Evolutionary conservation across 2,113 vertebrate genomes (phyloP).

Genomic region (Rhegmatorhina hoffmannsi): DNA sequence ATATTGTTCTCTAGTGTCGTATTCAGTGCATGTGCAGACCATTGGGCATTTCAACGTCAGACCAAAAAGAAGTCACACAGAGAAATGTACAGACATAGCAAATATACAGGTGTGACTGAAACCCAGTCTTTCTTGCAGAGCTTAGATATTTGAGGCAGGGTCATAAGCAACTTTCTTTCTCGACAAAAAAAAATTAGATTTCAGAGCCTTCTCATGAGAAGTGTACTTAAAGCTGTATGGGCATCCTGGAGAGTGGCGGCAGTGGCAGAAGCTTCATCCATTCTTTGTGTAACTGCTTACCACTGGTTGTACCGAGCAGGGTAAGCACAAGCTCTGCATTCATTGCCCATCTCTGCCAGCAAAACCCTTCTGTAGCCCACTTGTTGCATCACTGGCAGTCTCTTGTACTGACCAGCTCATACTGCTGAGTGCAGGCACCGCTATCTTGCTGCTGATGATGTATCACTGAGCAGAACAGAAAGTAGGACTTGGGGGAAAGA

Average conservation of each 20-base stretch:
- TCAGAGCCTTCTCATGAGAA: neutral
- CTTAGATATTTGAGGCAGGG: neutral
- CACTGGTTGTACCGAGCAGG: neutral
- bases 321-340: neutral
- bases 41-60: neutral
- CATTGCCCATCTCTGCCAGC: neutral
- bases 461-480: neutral
- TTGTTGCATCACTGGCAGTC: neutral
- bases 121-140: neutral
- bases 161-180: neutral
- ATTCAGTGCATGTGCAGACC: neutral
- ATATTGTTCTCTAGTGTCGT: neutral
- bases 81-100: neutral
- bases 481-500: neutral
- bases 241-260: neutral
- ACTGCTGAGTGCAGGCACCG: rapidly evolving
- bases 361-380: neutral
- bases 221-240: neutral
- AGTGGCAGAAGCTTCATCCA: neutral
- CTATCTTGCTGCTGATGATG: neutral
- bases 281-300: neutral
- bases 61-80: neutral
- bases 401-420: neutral
- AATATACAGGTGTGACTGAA: neutral
- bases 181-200: neutral